Evolutionary conservation across 2,888 invertebrate species (phyloP), one percentile per base, ranked within the genome.

Genomic region (Oligia strigilis): DNA sequence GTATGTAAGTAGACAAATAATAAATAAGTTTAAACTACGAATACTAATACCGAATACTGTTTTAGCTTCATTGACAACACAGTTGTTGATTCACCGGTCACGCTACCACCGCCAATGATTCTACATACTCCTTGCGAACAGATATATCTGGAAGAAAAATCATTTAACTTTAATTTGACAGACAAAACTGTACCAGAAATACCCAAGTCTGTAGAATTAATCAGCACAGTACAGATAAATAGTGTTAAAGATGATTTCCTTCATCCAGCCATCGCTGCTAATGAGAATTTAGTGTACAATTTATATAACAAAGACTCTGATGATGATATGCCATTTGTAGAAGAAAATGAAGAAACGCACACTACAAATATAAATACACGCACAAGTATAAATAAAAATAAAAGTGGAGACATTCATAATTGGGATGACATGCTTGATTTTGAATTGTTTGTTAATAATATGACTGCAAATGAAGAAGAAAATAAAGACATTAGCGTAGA

Each of bases 341-440:
- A 75, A 40, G 70, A 60, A 60, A n/a, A 1, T n/a, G 4, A n/a
- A 60, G 58, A 70, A 43, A 72, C 46, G 46, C 40, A 29, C 13
- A n/a, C 36, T 46, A 36, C 17, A 66, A 62, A 19, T 64, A 64
- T 17, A 36, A 64, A 40, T 65, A 65, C 65, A 40, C 40, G 65
- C 65, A 40, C 65, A 23, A 23, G 43, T 13, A 29, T 29, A 52
- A 73, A 46, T 40, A 55, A 11, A 14, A 67, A 52, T n/a, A 52
- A 55, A 40, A 73, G 55, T 60, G 67, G 79, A 6, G 74, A 89
- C 60, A 85, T 94, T 11, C 82, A 91, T 72, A 83, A 91, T 70
- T 95, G 95, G 96, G 88, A 92, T 80, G 90, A 95, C 71, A 94
- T 96, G 93, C 93, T 96, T 86, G 95, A 95, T 86, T 89, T 90